These are phyloP conservation scores for Onychomys arenicola DNA, from an alignment of 2,797 vertebrate genomes.

Conservation along the genomic window DNA sequence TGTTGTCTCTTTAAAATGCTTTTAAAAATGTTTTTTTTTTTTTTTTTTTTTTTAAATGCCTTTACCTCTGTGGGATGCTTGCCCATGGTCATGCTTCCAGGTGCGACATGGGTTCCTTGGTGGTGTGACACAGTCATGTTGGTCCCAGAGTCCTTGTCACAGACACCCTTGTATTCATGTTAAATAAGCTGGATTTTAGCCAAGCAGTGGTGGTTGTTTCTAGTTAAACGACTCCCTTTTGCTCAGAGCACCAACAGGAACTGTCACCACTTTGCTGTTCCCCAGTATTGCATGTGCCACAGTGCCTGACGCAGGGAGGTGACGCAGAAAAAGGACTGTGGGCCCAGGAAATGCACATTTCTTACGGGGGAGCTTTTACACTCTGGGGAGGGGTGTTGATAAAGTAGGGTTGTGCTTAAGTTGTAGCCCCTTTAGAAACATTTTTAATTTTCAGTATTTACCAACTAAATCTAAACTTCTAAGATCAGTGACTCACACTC, in stretches of 20 bases:
- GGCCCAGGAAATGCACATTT: conserved; percentile 14
- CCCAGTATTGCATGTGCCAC: not conserved
- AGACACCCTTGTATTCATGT: not conserved
- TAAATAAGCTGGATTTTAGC: not conserved
- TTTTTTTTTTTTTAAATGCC: no score
- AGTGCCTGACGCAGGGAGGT: not conserved
- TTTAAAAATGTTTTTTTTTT: not conserved
- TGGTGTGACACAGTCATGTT: not conserved
- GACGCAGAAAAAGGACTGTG: not conserved
- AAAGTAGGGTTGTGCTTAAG: conserved; percentile 19
- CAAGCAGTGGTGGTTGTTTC: not conserved
- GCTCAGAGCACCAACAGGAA: not conserved
- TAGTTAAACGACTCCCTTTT: not conserved
- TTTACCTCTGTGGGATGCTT: not conserved
- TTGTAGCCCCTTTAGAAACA: conserved; percentile 23
- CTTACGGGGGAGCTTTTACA: not conserved
- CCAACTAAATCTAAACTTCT: conserved; percentile 27
- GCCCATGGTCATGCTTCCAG: not conserved
- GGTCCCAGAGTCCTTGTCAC: not conserved
- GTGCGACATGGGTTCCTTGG: not conserved
- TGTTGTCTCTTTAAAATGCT: not conserved
- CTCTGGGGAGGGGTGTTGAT: not conserved
- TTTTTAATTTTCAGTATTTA: conserved; percentile 17
- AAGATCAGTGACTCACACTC: not conserved
- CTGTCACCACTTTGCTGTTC: not conserved